Base-by-base conservation (phyloP, 2,888 invertebrate genomes). In the Eulithis prunata region DNA sequence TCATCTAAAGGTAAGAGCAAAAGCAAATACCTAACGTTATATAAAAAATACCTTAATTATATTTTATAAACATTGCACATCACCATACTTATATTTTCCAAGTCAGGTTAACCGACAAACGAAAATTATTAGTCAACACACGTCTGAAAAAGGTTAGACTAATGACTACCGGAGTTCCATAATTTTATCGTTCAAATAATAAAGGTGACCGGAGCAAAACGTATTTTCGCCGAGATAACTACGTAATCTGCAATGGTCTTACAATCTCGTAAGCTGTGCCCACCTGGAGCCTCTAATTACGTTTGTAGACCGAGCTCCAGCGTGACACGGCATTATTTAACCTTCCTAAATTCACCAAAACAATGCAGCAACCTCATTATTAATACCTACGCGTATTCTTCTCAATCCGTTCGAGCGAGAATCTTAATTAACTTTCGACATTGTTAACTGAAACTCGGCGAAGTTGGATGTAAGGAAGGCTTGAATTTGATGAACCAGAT, bases 1-100 rank as follows among this genome's bases (percentile, higher is more conserved):
- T 66, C 91, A 91, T 63, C 74, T 88, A 66, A 93, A 93, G 92
- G 93, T 93, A 88, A 71, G 68, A 54, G 14, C 38, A 57, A 47
- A 53, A 36, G 3, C 51, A 28, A 4, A 38, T 8, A 38, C 5
- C 2, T 32, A 32, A 1, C 32, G 32, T 32, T 32, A 5, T 32
- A 32, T 32, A 32, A 32, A 32, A 32, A 32, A 32, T 2, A 32
- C 32, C 1, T 6, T 32, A 32, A 32, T 21, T 21, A 32, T 32
- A 32, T 32, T 4, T 32, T 41, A 41, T 41, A 41, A 10, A 41
- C 8, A 5, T 38, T 38, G 8, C 38, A 8, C 6, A 38, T 7
- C 8, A 38, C 8, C 1, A 38, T 41, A 8, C 8, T 41, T 8
- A 3, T 41, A 41, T 41, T 10, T 1, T 38, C 38, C 21, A 21